phyloP scores from a whole-genome alignment of 2,797 vertebrate genomes.

The Anguilla pacifica region DNA sequence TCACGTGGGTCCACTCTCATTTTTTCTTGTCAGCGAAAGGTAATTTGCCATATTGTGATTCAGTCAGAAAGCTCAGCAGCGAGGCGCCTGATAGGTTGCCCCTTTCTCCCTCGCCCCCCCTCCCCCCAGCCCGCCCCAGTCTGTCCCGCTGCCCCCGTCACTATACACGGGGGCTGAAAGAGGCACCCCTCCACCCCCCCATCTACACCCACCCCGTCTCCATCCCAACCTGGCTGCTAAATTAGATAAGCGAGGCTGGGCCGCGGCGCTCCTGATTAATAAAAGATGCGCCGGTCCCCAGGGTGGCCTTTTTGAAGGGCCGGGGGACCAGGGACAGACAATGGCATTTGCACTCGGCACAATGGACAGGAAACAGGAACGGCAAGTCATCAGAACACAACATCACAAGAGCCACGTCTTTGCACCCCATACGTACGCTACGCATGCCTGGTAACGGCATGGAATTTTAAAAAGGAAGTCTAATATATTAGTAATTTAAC shows the following conservation, averaged over 20 bases:
- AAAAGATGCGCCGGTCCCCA: slow-evolving; percentile 80
- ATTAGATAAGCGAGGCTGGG: slow-evolving; percentile 81
- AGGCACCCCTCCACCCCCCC: slow-evolving; percentile 31
- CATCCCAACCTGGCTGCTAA: slow-evolving; percentile 76
- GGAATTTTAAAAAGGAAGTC: slow-evolving; percentile 23
- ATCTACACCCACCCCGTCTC: slow-evolving; percentile 66
- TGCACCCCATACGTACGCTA: background rate
- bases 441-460: slow-evolving; percentile 25
- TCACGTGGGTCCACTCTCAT: slow-evolving; percentile 70
- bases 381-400: slow-evolving; percentile 76
- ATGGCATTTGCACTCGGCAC: slow-evolving; percentile 67
- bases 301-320: slow-evolving; percentile 69
- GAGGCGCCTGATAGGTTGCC: slow-evolving; percentile 72
- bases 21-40: slow-evolving; percentile 83
- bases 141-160: slow-evolving; percentile 29
- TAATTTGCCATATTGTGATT: slow-evolving; percentile 85
- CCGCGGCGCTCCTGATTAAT: slow-evolving; percentile 79
- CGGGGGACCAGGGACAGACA: slow-evolving; percentile 62
- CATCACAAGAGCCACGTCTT: slow-evolving; percentile 60
- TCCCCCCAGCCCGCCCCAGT: background rate
- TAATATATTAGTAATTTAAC: slow-evolving; percentile 50
- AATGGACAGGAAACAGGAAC: slow-evolving; percentile 78
- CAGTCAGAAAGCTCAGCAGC: slow-evolving; percentile 76
- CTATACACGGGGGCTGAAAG: slow-evolving; percentile 51
- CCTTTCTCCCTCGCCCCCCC: slow-evolving; percentile 43